Conservation (phyloP, 2,113 vertebrate species). For the Mormoops blainvillei region DNA sequence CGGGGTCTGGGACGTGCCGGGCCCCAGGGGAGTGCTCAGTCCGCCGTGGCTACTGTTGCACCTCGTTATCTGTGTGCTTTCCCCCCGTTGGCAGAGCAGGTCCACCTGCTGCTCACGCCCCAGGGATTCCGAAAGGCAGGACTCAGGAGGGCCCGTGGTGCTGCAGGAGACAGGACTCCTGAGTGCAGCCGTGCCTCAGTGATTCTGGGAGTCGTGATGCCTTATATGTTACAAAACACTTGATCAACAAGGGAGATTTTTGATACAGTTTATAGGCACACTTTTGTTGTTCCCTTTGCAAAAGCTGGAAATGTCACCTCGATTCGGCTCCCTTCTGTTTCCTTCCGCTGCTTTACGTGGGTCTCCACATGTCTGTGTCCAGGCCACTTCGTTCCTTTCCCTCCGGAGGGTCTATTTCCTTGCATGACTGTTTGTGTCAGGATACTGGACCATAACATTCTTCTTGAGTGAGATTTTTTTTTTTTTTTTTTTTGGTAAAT, state of each 20-base stretch:
- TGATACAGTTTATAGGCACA: background rate
- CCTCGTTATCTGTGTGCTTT: background rate
- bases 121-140: background rate
- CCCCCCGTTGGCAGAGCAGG: background rate
- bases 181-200: background rate
- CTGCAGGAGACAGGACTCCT: background rate
- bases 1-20: background rate
- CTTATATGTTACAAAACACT: background rate
- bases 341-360: background rate
- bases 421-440: background rate
- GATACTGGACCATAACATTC: background rate
- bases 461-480: background rate
- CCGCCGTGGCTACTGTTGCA: background rate
- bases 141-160: background rate
- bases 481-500: no score
- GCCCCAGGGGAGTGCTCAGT: background rate
- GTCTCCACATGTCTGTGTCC: background rate
- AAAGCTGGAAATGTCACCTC: background rate
- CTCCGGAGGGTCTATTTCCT: background rate
- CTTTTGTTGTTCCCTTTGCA: background rate
- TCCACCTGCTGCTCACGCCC: background rate
- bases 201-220: background rate
- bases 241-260: background rate
- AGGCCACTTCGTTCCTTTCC: background rate
- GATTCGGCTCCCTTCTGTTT: background rate